These are phyloP conservation scores for Cariama cristata DNA, from an alignment of 2,113 vertebrate genomes.

Conservation along the genomic window DNA sequence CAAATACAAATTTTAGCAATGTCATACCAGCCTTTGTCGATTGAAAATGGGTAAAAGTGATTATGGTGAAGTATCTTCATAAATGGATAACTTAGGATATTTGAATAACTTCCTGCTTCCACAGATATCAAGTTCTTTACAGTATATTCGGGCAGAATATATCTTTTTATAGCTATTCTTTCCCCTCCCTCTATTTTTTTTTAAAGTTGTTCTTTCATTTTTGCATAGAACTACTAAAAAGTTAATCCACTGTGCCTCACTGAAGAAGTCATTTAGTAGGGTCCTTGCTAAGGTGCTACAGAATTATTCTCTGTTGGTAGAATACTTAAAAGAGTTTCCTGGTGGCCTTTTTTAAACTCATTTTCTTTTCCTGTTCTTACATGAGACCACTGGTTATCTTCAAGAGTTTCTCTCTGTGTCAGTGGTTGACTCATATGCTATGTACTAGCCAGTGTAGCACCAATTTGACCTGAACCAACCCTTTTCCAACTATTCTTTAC, in stretches of 20 bases:
- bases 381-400: not conserved
- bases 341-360: not conserved
- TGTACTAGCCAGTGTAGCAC: not conserved
- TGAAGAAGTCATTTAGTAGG: not conserved
- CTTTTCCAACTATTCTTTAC: not conserved
- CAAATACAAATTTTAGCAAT: not conserved
- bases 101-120: not conserved
- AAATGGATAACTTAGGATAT: not conserved
- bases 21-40: not conserved
- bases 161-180: not conserved
- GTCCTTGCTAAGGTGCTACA: not conserved
- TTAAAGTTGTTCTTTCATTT: not conserved
- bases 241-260: not conserved
- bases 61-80: not conserved
- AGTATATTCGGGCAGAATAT: not conserved
- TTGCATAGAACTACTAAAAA: not conserved
- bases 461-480: not conserved
- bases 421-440: not conserved
- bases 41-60: not conserved
- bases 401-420: not conserved
- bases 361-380: not conserved
- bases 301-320: not conserved
- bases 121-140: not conserved
- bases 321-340: not conserved
- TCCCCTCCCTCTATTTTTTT: fast-evolving